Evolutionary conservation across 35 echinoderm and acorn worm species (phyloP), one percentile per base, ranked within the genome.

Genomic region (Chiridota heheva): DNA sequence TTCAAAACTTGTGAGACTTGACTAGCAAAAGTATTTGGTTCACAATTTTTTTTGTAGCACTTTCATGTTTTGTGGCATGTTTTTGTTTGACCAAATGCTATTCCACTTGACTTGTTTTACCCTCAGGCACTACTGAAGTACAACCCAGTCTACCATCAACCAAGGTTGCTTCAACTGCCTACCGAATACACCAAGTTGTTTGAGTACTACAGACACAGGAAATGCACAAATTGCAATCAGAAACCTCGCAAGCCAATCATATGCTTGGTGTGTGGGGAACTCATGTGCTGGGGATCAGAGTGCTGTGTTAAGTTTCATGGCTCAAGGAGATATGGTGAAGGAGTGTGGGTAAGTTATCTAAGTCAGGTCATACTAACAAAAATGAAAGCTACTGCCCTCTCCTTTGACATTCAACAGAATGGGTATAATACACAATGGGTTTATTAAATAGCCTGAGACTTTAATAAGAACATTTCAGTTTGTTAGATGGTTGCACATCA

Each of bases 231-330:
- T 18, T 97, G 93, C 75, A 69, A 69, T 51, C 64, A 53, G 36
- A 73, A 59, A 45, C 88, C 84, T 0, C 79, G 53, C 70, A 86
- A 78, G 37, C 93, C 93, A 12, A 69, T 66, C 15, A 36, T 97
- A 1, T 97, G 93, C 33, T 73, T 97, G 47, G 88, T 91, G 24
- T 97, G 93, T 65, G 93, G 93, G 6, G 75, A 26, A 36, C 73
- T 97, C 36, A 60, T 97, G 18, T 91, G 93, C 81, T 77, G 85
- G 72, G 60, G 71, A 1, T 58, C 77, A 24, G 33, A 36, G 8
- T 91, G 93, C 63, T 97, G 93, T 44, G 68, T 87, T 35, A 60
- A 43, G 36, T 47, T 69, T n/a, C 70, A 69, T 31, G 40, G 62
- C 42, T 41, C 36, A 17, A 39, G 62, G 41, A 75, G 80, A 10